Base-by-base conservation (phyloP, 1,140 invertebrate species). In the Drosophila teissieri region DNA sequence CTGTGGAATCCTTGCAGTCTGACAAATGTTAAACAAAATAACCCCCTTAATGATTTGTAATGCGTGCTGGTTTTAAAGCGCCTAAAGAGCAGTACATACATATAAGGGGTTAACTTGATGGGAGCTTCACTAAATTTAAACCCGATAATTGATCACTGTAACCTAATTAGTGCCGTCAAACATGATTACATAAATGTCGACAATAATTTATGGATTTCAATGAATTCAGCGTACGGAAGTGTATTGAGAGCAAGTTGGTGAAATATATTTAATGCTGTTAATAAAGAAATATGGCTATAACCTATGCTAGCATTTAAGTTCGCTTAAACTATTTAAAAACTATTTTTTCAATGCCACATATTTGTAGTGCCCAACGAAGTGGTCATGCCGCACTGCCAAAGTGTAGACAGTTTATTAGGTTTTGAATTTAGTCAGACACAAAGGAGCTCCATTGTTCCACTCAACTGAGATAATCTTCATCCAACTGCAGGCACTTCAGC, bases 1-100 rank as follows among this genome's bases (percentile, higher is more conserved):
- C 62, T 46, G 53, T 44, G 54, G 55, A 72, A 70, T 74, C 53
- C 77, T 27, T 44, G 36, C 51, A 27, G 39, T 45, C 44, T 63
- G 45, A 40, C 57, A 57, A 24, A 60, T 57, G 74, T 61, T 52
- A 56, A 78, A 51, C 74, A 49, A 63, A 83, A 65, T 57, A 57
- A 24, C 44, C 61, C 61, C 65, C 72, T 49, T 79, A 80, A 83
- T 83, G 80, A 84, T 84, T 84, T 83, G 65, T 64, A 75, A 83
- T 70, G 54, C 58, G 24, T 51, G 42, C 34, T 51, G 73, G 54
- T 64, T 69, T 78, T 73, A 52, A 40, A 45, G 63, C 68, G 62
- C 61, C 52, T 48, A 37, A 58, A 45, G 39, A 63, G 53, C 36
- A 37, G 1, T 4, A 4, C 1, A 39, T 4, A 4, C 1, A 39